phyloP scores from a whole-genome alignment of 2,888 invertebrate genomes.

The Mesorhabditis belari region DNA sequence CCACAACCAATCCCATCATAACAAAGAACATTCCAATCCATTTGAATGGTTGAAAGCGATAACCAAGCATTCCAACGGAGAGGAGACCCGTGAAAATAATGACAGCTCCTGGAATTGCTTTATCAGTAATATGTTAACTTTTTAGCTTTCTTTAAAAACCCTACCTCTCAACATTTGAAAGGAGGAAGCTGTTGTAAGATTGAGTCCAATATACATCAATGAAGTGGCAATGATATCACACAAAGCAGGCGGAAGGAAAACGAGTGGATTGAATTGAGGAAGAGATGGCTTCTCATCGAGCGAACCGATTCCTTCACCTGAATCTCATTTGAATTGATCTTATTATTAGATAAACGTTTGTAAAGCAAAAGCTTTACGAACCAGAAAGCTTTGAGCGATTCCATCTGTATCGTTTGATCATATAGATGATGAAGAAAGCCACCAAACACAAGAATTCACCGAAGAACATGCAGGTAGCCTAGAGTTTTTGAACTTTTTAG shows the following conservation, averaged over 20 bases:
- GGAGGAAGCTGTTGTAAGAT: constrained; percentile 82
- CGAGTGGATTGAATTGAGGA: constrained; percentile 71
- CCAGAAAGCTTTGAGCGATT: constrained; percentile 23
- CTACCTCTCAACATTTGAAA: constrained; percentile 93
- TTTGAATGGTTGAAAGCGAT: constrained; percentile 52
- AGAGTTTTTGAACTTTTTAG: constrained; percentile 12
- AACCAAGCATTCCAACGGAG: constrained; percentile 73
- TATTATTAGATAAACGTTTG: no score
- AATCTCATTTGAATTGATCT: no score
- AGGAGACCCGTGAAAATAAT: constrained; percentile 82
- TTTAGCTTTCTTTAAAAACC: no score
- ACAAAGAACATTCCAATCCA: constrained; percentile 57
- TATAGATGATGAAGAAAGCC: constrained; percentile 63
- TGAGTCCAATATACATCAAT: constrained; percentile 82
- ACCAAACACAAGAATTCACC: constrained; percentile 83
- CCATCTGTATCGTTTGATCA: constrained; percentile 24
- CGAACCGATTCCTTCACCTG: constrained; percentile 29
- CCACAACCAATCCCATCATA: constrained; percentile 52
- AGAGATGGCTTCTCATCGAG: constrained; percentile 54
- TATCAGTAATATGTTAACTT: no score
- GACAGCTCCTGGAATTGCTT: constrained; percentile 64
- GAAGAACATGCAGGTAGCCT: constrained; percentile 78
- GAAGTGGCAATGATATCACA: constrained; percentile 83
- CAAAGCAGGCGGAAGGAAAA: constrained; percentile 74
- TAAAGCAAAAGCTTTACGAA: no score